A percentile compares a stretch with the other conserved stretches of the same genome.
phyloP scores from a whole-genome alignment of 1,140 invertebrate genomes.

The Wiebesia pumilae region DNA sequence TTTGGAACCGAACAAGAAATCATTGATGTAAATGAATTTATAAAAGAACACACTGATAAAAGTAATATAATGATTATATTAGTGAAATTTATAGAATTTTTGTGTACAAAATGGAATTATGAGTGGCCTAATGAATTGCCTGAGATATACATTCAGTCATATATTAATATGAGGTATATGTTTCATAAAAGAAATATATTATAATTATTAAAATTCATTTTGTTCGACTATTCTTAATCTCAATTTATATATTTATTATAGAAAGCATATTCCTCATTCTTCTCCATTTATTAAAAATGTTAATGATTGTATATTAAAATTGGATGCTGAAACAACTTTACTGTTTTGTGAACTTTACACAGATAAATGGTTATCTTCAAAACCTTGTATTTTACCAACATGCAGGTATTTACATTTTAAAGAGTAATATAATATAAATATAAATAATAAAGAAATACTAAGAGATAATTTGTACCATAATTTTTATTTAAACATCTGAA shows the following conservation, averaged over 20 bases:
- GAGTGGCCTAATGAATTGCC: conserved; percentile 80
- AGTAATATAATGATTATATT: conserved; percentile 80
- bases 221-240: background rate
- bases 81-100: conserved; percentile 76
- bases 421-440: background rate
- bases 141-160: conserved; percentile 73
- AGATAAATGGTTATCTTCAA: conserved; percentile 76
- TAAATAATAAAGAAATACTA: no score
- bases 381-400: conserved; percentile 71
- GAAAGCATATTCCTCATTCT: conserved; percentile 71
- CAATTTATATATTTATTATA: conserved; percentile 19
- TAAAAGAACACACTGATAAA: conserved; percentile 74
- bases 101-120: conserved; percentile 78
- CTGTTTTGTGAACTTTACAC: conserved; percentile 80
- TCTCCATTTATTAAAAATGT: conserved; percentile 74
- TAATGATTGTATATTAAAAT: conserved; percentile 74
- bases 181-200: background rate
- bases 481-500: background rate
- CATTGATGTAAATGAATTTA: conserved; percentile 79
- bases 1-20: conserved; percentile 81
- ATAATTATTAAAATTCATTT: background rate
- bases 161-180: conserved; percentile 51
- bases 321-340: conserved; percentile 78
- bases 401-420: conserved; percentile 57
- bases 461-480: no score